Base-by-base conservation (phyloP, 1,140 invertebrate genomes). In the Pogonognathellus flavescens region DNA sequence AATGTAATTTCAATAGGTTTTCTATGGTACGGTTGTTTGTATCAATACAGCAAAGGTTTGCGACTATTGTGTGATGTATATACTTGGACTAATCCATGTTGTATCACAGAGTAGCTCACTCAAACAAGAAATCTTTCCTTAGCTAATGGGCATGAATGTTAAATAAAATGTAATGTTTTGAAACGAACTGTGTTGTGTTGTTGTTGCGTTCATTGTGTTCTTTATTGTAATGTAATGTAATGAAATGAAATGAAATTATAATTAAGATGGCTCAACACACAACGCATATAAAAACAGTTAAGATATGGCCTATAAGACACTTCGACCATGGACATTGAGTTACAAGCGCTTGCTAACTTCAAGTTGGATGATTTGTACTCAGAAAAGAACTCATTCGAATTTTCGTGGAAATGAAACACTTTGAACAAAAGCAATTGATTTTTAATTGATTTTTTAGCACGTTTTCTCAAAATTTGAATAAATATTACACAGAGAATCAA, bases 171-270 rank as follows among this genome's bases (percentile, higher is more conserved):
- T 76, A 76, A 76, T 76, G 70, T 76, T 76, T 76, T 76, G 70
- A 49, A 76, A 49, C 70, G 70, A 76, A 31, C 70, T 76, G 70
- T 76, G 70, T 76, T 76, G 70, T 50, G 31, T 9, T 50, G 70
- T 76, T 76, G 41, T 31, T 76, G 31, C 16, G 31, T 8, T 10
- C 70, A 49, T 76, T 76, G 41, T 76, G 18, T 76, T 72, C 25
- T 31, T 49, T 31, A 22, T 49, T 50, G 22, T 76, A 18, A 18
- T 76, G 16, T 20, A 76, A 49, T 31, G 31, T 76, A 76, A 76
- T 76, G 70, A 76, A 76, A 62, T 31, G 80, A 72, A 85, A 87
- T 87, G 84, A 87, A 87, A 88, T 88, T 88, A 86, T 88, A 88
- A 88, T 88, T 88, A 88, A 88, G 87, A 88, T 86, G 83, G 81